A percentile compares a stretch with the other conserved stretches of the same genome.
These are phyloP conservation scores for Castor canadensis DNA, from an alignment of 2,113 vertebrate genomes.

Conservation along the genomic window DNA sequence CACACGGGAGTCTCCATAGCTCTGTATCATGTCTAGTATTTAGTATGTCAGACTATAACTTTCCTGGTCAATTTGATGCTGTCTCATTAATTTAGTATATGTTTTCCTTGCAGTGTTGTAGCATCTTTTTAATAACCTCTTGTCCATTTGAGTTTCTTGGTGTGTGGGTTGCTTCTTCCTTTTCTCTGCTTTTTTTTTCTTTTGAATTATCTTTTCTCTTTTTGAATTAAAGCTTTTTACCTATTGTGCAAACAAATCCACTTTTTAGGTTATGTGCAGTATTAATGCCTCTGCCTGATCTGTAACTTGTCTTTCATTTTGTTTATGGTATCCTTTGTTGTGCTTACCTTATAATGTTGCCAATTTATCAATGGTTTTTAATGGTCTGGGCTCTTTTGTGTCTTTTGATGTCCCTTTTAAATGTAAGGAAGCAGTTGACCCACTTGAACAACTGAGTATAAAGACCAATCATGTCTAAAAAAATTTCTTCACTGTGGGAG, in stretches of 20 bases:
- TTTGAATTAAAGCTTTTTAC: background rate
- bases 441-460: background rate
- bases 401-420: constrained; percentile 28
- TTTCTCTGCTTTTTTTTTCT: background rate
- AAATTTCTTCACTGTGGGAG: background rate
- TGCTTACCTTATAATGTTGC: background rate
- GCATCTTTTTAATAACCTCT: background rate
- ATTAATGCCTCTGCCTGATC: background rate
- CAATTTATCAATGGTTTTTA: background rate
- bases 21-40: background rate
- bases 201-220: background rate
- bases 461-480: constrained; percentile 6
- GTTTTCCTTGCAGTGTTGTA: background rate
- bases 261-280: background rate
- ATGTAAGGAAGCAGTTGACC: background rate
- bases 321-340: background rate
- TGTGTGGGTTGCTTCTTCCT: background rate
- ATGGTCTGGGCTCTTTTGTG: background rate
- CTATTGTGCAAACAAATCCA: background rate
- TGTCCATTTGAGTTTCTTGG: background rate
- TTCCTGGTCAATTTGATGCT: background rate
- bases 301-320: background rate
- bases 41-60: background rate
- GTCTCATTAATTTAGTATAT: background rate
- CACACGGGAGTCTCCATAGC: background rate